Conservation (phyloP, 2,113 vertebrate genomes). For the Aix galericulata region DNA sequence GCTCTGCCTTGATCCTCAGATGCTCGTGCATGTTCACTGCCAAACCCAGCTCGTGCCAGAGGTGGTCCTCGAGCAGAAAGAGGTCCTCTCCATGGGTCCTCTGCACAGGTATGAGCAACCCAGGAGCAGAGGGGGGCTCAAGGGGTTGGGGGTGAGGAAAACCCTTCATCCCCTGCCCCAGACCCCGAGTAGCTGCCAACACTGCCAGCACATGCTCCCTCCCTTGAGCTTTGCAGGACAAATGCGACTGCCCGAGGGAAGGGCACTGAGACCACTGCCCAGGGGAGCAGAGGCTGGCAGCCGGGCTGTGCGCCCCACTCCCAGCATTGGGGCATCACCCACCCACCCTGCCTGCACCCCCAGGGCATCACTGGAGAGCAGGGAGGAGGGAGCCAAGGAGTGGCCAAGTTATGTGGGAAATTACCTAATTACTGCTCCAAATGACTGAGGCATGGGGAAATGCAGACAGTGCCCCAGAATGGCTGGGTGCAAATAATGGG, state of each 20-base stretch:
- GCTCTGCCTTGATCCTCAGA: fast-evolving
- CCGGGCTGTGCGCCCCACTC: too few relatives aligned
- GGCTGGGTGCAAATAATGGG: background rate
- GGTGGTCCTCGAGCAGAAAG: background rate
- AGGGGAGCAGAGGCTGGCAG: background rate
- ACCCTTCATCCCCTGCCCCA: background rate
- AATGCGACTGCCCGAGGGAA: background rate
- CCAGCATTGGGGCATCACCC: background rate
- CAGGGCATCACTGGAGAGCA: background rate
- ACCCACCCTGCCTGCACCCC: background rate
- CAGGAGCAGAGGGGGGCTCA: background rate
- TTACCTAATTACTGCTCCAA: constrained; percentile 40
- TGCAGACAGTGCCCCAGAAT: background rate
- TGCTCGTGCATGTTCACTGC: background rate
- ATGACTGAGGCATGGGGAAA: background rate
- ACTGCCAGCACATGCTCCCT: background rate
- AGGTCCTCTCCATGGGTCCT: background rate
- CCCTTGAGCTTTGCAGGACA: background rate
- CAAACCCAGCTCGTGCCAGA: background rate
- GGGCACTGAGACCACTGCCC: fast-evolving
- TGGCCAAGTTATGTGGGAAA: background rate
- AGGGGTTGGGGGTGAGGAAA: background rate
- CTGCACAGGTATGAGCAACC: background rate
- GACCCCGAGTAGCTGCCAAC: fast-evolving
- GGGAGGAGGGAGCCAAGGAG: background rate